A percentile compares a stretch with the other conserved stretches of the same genome.
These are phyloP conservation scores for Pseudocheirus occidentalis DNA, from an alignment of 2,797 vertebrate genomes.

Conservation along the genomic window DNA sequence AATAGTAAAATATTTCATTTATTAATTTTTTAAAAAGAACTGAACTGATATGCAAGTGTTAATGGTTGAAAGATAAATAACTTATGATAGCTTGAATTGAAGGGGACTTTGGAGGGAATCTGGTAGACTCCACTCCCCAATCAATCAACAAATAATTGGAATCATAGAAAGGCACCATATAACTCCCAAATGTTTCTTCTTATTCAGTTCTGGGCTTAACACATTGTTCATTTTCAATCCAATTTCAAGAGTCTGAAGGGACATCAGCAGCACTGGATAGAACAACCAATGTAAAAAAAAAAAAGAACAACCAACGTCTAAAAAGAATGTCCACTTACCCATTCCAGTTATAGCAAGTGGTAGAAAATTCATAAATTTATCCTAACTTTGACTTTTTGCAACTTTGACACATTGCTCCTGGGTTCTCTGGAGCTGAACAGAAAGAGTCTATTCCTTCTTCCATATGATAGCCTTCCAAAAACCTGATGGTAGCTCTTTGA, in stretches of 20 bases:
- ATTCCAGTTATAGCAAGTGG: background rate
- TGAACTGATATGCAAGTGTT: background rate
- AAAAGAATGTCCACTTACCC: background rate
- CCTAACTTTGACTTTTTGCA: background rate
- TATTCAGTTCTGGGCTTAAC: background rate
- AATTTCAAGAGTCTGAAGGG: background rate
- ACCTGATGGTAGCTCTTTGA: background rate
- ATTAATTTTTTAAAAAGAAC: background rate
- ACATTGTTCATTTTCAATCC: background rate
- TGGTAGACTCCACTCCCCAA: background rate
- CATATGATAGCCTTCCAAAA: background rate
- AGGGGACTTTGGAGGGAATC: background rate
- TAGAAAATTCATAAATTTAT: background rate
- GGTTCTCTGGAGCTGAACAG: background rate
- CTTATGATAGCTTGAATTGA: background rate
- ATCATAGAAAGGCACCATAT: background rate
- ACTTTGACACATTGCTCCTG: background rate
- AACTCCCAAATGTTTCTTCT: background rate
- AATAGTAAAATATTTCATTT: background rate
- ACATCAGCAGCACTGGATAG: background rate
- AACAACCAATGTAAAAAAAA: background rate
- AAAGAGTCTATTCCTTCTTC: background rate
- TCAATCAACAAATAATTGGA: background rate
- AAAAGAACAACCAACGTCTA: background rate
- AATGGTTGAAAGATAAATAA: background rate